Evolutionary conservation across 1,140 invertebrate species (phyloP), one percentile per base, ranked within the genome.

Genomic region (Scaptomyza pallida): DNA sequence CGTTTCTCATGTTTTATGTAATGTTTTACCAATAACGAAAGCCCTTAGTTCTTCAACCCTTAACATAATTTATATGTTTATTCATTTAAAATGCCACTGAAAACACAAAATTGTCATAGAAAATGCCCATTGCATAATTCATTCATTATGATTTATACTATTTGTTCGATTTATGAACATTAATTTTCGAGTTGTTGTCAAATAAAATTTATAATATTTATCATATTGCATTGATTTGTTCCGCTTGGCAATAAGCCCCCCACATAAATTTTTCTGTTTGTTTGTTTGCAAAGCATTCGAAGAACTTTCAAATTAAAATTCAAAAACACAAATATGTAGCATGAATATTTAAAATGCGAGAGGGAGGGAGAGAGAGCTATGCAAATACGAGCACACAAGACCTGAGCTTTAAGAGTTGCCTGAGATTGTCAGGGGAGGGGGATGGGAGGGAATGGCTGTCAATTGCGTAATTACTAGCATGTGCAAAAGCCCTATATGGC

Each of bases 391-490:
- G n/a, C n/a, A 35, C 33, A 35, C 2, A 35, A n/a, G 17, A n/a
- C 9, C 43, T n/a, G 16, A 5, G 43, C 43, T n/a, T 19, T 0
- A n/a, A 12, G 21, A 4, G 40, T 16, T 26, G 30, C n/a, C n/a
- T n/a, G n/a, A n/a, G 6, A 19, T n/a, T n/a, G n/a, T n/a, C n/a
- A 17, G 5, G 33, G 10, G 12, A 10, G 43, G 15, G 44, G 21
- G 9, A 8, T 9, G 12, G 4, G 40, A 3, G 13, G 12, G 23
- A 41, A 57, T 13, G 44, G 52, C 56, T 57, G 68, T 44, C 72
- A 80, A 78, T 85, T 85, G 62, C 81, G 77, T 85, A 86, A 85
- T 85, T 85, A 85, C 86, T 80, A 68, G 77, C 23, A 26, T 26
- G 56, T 85, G 51, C 59, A 61, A 41, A 69, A 16, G 44, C 57